phyloP scores from a whole-genome alignment of 64 coral and sea anemone genomes.

The Dendrophyllia cribrosa region DNA sequence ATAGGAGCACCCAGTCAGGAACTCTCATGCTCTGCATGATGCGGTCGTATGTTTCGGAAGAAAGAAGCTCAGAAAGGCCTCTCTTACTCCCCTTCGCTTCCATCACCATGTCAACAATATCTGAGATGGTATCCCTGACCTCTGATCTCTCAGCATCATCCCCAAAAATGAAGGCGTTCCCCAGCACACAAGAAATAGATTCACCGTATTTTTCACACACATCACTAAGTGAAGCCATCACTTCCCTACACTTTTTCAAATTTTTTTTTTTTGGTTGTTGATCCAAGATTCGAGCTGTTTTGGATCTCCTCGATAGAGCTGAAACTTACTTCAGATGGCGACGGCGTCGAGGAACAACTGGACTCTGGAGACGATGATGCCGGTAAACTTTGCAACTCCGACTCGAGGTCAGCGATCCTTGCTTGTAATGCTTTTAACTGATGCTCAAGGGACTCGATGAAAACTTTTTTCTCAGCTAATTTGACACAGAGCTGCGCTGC shows the following conservation, averaged over 20 bases:
- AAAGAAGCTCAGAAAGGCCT: constrained; percentile 42
- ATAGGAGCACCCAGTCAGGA: constrained; percentile 51
- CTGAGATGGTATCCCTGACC: background rate
- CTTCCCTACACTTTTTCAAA: background rate
- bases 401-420: too few species aligned
- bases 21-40: constrained; percentile 7
- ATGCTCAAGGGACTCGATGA: too few species aligned
- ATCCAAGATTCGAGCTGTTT: background rate
- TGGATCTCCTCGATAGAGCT: constrained; percentile 41
- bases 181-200: background rate
- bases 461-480: too few species aligned
- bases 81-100: constrained; percentile 35
- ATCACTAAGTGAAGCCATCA: background rate
- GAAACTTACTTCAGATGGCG: background rate
- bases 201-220: constrained; percentile 5
- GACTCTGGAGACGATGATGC: constrained; percentile 5
- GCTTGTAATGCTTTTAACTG: too few species aligned
- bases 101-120: constrained; percentile 24
- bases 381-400: too few species aligned
- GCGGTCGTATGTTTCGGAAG: constrained; percentile 15
- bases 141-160: constrained; percentile 8
- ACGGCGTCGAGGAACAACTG: constrained; percentile 2
- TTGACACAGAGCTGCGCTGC: too few species aligned
- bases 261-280: constrained; percentile 15
- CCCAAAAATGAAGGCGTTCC: background rate